phyloP scores from a whole-genome alignment of 2,888 invertebrate species.

The Selenia dentaria region DNA sequence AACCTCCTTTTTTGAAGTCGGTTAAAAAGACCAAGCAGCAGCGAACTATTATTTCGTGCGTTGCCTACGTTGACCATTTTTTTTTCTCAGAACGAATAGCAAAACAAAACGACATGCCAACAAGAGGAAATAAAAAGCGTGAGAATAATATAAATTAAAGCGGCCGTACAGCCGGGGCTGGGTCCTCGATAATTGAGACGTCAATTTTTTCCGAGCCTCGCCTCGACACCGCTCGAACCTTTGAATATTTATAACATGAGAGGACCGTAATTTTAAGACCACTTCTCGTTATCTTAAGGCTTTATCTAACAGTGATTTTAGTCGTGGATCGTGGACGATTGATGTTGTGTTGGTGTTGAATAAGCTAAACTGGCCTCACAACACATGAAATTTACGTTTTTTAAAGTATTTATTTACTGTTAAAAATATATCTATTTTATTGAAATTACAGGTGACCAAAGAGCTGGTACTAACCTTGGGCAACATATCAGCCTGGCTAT shows the following conservation, averaged over 20 bases:
- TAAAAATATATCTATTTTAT: no score
- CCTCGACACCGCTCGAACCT: slow-evolving; percentile 44
- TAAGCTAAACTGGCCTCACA: slow-evolving; percentile 9
- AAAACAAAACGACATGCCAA: slow-evolving; percentile 48
- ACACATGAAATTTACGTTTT: no score
- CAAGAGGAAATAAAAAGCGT: slow-evolving; percentile 79
- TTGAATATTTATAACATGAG: slow-evolving; percentile 80
- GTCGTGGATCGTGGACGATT: slow-evolving; percentile 31
- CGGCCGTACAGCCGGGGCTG: slow-evolving; percentile 38
- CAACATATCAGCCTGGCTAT: no score
- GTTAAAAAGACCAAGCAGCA: no score
- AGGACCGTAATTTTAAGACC: slow-evolving; percentile 73
- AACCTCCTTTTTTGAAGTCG: no score
- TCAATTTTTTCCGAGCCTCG: slow-evolving; percentile 73
- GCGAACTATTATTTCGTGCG: no score
- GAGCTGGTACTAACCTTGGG: no score
- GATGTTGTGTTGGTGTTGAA: slow-evolving; percentile 22
- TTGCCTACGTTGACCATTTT: no score
- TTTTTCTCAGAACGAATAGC: slow-evolving; percentile 22
- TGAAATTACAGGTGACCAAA: no score
- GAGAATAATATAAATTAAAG: slow-evolving; percentile 80
- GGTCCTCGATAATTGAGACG: slow-evolving; percentile 79
- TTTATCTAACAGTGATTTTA: slow-evolving; percentile 62
- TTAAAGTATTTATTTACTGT: no score
- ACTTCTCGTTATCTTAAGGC: slow-evolving; percentile 71